Conservation (phyloP, 2,113 vertebrate species). For the Phoxinus phoxinus region DNA sequence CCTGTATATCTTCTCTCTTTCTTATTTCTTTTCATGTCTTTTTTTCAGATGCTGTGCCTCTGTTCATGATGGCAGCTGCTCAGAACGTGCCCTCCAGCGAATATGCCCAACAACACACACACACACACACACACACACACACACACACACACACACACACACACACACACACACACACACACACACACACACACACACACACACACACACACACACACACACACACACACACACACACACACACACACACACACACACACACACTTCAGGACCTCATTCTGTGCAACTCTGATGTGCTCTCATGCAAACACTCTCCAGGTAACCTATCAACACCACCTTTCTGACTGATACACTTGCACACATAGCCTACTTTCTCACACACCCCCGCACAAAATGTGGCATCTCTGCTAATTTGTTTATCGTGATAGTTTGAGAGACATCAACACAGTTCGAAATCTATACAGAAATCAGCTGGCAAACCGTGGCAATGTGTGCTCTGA, state of each 20-base stretch:
- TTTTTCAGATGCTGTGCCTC: constrained; percentile 6
- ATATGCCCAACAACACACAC: not conserved
- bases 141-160: constrained; percentile 18
- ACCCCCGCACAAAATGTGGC: constrained; percentile 9
- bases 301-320: constrained; percentile 8
- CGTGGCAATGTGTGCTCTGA: not conserved
- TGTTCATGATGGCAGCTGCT: constrained; percentile 35
- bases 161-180: too few species aligned
- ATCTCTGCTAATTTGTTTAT: constrained; percentile 15
- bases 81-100: constrained; percentile 19
- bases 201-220: too few species aligned
- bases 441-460: not conserved
- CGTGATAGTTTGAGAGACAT: not conserved
- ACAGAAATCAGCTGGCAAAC: not conserved
- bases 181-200: too few species aligned
- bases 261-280: not conserved
- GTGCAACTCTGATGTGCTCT: not conserved
- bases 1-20: constrained; percentile 3
- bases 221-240: too few species aligned
- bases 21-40: constrained; percentile 1
- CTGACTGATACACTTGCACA: not conserved
- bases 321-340: constrained; percentile 18
- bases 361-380: not conserved
- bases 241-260: constrained; percentile 9
- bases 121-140: constrained; percentile 2